Conservation (phyloP, 2,888 invertebrate species). For the Drosophila trichaetosa region DNA sequence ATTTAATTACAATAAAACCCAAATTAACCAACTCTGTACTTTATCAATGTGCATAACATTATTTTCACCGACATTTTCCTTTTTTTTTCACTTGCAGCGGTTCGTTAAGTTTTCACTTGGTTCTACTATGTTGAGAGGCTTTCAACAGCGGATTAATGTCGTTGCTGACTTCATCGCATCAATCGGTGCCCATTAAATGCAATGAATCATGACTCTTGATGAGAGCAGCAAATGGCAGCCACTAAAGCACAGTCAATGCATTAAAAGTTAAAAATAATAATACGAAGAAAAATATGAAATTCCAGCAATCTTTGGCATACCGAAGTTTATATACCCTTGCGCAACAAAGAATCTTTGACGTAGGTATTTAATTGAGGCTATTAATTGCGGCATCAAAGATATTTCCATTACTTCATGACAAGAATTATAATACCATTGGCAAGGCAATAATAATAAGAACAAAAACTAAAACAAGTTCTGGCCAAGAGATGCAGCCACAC, state of each 20-base stretch:
- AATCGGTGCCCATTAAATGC: conserved; percentile 66
- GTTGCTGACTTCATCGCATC: conserved; percentile 62
- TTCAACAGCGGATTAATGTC: conserved; percentile 31
- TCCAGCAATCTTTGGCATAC: background rate
- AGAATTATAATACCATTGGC: background rate
- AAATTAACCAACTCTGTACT: conserved; percentile 66
- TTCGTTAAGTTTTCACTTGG: conserved; percentile 61
- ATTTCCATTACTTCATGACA: background rate
- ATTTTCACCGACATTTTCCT: conserved; percentile 60
- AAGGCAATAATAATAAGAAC: conserved; percentile 4
- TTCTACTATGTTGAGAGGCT: conserved; percentile 10
- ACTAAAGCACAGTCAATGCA: conserved; percentile 42
- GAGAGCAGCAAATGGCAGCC: conserved; percentile 44
- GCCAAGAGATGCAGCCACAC: conserved; percentile 62
- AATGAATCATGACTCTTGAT: conserved; percentile 62
- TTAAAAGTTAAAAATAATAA: conserved; percentile 28
- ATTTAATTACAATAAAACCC: conserved; percentile 77
- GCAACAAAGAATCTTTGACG: background rate
- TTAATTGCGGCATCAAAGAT: background rate
- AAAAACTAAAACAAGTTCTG: conserved; percentile 63
- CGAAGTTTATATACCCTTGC: background rate
- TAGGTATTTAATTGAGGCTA: background rate
- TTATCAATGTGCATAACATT: conserved; percentile 62
- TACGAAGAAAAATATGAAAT: background rate
- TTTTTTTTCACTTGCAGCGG: conserved; percentile 65